Conservation (phyloP, 53 echinoderm and acorn worm species). For the Holothuria scabra region DNA sequence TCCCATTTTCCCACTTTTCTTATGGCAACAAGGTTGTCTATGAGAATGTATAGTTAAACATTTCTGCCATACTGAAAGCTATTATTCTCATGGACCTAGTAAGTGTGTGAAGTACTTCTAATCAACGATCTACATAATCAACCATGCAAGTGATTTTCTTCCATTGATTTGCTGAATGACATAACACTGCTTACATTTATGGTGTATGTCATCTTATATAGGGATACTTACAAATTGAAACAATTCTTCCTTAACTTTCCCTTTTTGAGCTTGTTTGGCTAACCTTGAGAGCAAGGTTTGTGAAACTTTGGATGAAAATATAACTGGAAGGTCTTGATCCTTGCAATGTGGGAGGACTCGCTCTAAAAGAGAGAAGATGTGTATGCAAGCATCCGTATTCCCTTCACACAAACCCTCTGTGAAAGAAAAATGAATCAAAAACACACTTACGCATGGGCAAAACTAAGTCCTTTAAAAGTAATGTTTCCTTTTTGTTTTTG, state of each 20-base stretch:
- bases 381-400: background rate
- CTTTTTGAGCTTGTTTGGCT: background rate
- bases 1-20: too few species aligned
- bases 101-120: too few species aligned
- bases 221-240: slow-evolving; percentile 13
- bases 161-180: too few species aligned
- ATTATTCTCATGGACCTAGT: too few species aligned
- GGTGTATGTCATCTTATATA: background rate
- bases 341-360: slow-evolving; percentile 22
- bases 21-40: too few species aligned
- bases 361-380: slow-evolving; percentile 7
- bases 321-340: slow-evolving; percentile 5
- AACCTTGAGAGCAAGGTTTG: background rate
- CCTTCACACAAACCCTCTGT: slow-evolving; percentile 13
- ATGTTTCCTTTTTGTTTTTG: too few species aligned
- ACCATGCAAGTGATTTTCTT: too few species aligned
- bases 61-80: too few species aligned
- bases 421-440: background rate
- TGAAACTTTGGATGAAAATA: background rate
- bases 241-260: background rate
- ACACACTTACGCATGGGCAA: background rate
- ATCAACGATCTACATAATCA: too few species aligned
- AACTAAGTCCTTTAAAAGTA: too few species aligned
- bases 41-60: too few species aligned
- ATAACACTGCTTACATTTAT: too few species aligned